Evolutionary conservation across 1,140 invertebrate genomes (phyloP), one percentile per base, ranked within the genome.

Genomic region (Cydia splendana): DNA sequence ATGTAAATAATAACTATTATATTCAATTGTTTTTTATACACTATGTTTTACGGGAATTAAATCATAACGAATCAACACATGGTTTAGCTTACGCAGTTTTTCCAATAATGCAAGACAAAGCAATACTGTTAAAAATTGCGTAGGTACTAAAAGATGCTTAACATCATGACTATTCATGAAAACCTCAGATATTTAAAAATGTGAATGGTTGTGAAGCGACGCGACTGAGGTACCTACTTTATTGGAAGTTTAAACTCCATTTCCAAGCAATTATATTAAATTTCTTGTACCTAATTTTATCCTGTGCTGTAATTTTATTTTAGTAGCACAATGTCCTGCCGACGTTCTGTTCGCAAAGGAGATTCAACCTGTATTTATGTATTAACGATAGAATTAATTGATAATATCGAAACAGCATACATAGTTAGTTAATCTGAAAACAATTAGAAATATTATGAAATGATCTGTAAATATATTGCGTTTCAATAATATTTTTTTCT

Each of bases 381-480:
- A 18, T 38, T 71, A 71, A 69, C 30, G 65, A 69, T 69, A 69
- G 30, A 18, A 13, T 69, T 65, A 65, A 69, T 69, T 38, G 15
- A 69, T 69, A 69, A 38, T 69, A 34, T 69, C 30, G 65, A 69
- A 69, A 34, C 65, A 38, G 2, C 34, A 71, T 71, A 71, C 34
- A 71, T 71, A 71, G 30, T 69, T 69, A 69, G 65, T n/a, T 71
- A 71, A 71, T 71, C 67, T 74, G 83, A 79, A 83, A 80, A 83
- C 75, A 84, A 79, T 79, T 82, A 82, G 80, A 82, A 81, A 76
- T 62, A 53, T 65, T 79, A 83, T 84, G 83, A 79, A 85, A 85
- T 83, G 34, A 38, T 71, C 67, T 91, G 88, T 91, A 91, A 85
- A 90, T 88, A 92, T 88, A 89, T 89, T 88, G 86, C 82, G 79